These are phyloP conservation scores for Symphodus melops DNA, from an alignment of 2,113 vertebrate species.

Conservation along the genomic window DNA sequence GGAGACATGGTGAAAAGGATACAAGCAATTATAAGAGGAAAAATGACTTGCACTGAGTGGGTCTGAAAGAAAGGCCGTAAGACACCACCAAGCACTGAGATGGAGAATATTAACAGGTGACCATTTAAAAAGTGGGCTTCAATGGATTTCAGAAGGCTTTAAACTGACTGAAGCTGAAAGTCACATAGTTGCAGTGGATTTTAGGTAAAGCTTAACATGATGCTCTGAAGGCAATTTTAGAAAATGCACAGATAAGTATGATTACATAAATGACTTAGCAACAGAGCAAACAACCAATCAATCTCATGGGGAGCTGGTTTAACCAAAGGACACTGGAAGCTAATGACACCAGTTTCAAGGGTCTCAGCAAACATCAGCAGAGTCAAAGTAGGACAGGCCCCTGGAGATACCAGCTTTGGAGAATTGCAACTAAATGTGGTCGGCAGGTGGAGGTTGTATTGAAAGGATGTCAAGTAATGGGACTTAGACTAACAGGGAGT, in stretches of 20 bases:
- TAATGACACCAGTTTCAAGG: slow-evolving; percentile 9
- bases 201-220: neutral
- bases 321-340: neutral
- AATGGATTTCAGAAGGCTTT: slow-evolving; percentile 3
- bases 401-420: slow-evolving; percentile 1
- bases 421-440: slow-evolving; percentile 19
- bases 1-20: slow-evolving; percentile 4
- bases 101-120: slow-evolving; percentile 4
- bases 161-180: slow-evolving; percentile 7
- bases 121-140: neutral
- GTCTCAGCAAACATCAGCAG: neutral
- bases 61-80: slow-evolving; percentile 6
- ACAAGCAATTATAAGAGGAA: slow-evolving; percentile 3
- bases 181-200: neutral
- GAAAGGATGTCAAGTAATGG: slow-evolving; percentile 2
- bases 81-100: slow-evolving; percentile 5
- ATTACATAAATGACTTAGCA: neutral
- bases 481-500: neutral
- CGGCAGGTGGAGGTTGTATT: slow-evolving; percentile 1
- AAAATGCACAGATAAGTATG: neutral
- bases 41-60: neutral
- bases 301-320: neutral
- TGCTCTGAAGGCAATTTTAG: slow-evolving; percentile 16
- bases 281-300: neutral
- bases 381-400: slow-evolving; percentile 27